Evolutionary conservation across 2,888 invertebrate species (phyloP).

Genomic region (Mythimna pallens): DNA sequence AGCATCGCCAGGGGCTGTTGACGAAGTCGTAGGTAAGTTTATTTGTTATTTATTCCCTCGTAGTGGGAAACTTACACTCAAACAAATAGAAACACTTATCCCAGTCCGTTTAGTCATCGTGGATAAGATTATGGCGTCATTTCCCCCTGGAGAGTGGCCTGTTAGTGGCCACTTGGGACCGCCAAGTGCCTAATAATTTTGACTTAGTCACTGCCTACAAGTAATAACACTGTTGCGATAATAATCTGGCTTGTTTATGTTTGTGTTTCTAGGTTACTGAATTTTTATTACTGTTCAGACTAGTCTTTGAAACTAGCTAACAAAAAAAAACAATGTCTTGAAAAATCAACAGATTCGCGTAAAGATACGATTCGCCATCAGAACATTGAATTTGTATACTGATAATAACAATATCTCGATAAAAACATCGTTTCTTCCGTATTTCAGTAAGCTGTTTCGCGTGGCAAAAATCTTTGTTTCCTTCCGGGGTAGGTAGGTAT

Average conservation of each 20-base stretch:
- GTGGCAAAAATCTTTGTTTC: constrained; percentile 24
- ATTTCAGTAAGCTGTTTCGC: constrained; percentile 29
- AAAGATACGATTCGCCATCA: constrained; percentile 29
- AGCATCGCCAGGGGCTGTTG: constrained; percentile 55
- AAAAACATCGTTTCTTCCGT: constrained; percentile 27
- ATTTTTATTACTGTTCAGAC: neutral
- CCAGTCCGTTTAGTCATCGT: constrained; percentile 47
- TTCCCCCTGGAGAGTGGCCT: constrained; percentile 47
- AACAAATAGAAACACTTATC: constrained; percentile 58
- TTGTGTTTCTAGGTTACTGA: constrained; percentile 8
- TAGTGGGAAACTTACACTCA: constrained; percentile 46
- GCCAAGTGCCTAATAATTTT: constrained; percentile 53
- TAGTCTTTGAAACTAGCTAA: neutral
- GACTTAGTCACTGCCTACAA: constrained; percentile 39
- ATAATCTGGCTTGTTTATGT: constrained; percentile 28
- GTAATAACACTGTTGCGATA: constrained; percentile 4
- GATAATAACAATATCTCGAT: constrained; percentile 20
- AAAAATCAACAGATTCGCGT: constrained; percentile 6
- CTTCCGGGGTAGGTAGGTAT: neutral
- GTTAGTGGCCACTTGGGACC: constrained; percentile 51
- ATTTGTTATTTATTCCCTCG: constrained; percentile 59
- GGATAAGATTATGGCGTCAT: constrained; percentile 51
- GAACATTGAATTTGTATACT: constrained; percentile 36
- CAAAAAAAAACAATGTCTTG: neutral
- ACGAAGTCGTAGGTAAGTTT: constrained; percentile 61